Base-by-base conservation (phyloP, 2,888 invertebrate genomes). In the Nomada lathburiana region DNA sequence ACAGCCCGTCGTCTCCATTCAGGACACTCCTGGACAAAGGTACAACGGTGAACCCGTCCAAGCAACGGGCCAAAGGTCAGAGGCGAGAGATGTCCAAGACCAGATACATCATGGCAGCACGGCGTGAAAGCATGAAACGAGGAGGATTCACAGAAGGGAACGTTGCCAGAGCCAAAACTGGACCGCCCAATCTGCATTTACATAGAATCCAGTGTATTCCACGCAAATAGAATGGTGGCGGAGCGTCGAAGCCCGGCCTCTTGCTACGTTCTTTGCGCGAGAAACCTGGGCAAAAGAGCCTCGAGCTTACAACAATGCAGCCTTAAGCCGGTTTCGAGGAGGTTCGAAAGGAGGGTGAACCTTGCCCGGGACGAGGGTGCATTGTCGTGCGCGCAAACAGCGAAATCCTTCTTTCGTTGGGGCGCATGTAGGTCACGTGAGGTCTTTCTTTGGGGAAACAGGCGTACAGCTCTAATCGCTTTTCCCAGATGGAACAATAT, bases 141-240 rank as follows among this genome's bases (percentile, higher is more conserved):
- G 13, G 10, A 29, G n/a, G 10, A 4, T 23, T 9, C n/a, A 10
- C 26, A 16, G 16, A 13, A 18, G 4, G 18, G 10, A 16, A 16
- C 47, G 16, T 16, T 11, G 16, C 67, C 36, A 16, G 36, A 68
- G 50, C n/a, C 63, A 29, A 76, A 81, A 63, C 71, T 77, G 79
- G 80, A 76, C 81, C 84, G 70, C 75, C 86, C 88, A 90, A 92
- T 91, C 89, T 91, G 86, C 89, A 90, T 91, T 90, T 89, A 89
- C 89, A 90, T 80, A 84, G 85, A 85, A 79, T 83, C 82, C 80
- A 64, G 81, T 83, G 88, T 90, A 89, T 90, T 87, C 84, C 84
- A 80, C 79, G 78, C 80, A 83, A 88, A 87, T 83, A 83, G 87
- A 87, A 87, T 85, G 87, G 81, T 84, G 75, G 80, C 77, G 72